Conservation (phyloP, 35 echinoderm and acorn worm species). For the Anneissia japonica region DNA sequence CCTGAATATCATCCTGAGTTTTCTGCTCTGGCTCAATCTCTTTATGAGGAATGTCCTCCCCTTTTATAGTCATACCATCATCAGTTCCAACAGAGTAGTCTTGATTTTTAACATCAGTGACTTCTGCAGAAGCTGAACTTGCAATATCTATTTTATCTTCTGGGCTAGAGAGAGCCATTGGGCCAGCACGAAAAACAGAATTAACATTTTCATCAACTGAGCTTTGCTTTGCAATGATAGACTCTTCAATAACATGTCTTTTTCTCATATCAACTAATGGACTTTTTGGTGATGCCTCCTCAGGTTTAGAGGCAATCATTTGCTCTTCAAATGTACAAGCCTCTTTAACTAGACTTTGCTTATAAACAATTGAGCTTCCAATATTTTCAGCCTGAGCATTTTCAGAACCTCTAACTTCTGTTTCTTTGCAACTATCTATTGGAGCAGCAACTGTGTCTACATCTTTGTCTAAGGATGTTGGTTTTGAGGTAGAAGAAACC, state of each 20-base stretch:
- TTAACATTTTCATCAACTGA: not conserved
- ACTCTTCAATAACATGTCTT: not conserved
- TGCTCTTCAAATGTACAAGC: no score
- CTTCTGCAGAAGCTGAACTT: not conserved
- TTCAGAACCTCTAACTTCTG: no score
- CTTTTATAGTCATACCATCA: not conserved
- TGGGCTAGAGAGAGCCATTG: not conserved
- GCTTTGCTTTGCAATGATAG: not conserved
- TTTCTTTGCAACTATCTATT: no score
- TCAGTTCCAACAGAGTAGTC: not conserved
- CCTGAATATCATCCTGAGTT: not conserved
- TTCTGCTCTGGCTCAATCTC: constrained; percentile 4
- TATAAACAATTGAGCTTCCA: no score
- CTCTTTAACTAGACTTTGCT: no score
- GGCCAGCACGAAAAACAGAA: not conserved
- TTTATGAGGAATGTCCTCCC: constrained; percentile 27
- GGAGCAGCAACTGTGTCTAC: not conserved
- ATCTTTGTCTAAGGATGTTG: not conserved
- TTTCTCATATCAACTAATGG: not conserved
- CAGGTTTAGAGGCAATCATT: no score
- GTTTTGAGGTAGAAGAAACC: not conserved
- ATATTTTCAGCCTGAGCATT: no score
- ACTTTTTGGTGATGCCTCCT: no score
- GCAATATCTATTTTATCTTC: not conserved
- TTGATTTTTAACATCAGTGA: not conserved